A percentile compares a stretch with the other conserved stretches of the same genome.
Evolutionary conservation across 1,140 invertebrate species (phyloP).

Genomic region (Penaeus indicus): DNA sequence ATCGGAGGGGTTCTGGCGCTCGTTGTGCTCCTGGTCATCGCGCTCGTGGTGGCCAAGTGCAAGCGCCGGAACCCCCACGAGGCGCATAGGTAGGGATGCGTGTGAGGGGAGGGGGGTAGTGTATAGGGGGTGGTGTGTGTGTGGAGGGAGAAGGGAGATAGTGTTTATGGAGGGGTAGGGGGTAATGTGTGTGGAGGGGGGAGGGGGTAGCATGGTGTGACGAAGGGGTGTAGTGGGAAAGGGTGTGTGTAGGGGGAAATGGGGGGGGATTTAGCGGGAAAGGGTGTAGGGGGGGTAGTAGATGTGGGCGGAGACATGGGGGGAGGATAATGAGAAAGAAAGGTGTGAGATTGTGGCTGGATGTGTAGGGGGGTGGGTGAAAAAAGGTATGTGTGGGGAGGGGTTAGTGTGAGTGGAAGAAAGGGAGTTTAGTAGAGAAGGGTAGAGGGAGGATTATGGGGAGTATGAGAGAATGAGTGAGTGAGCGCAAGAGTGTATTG

Average conservation of each 20-base stretch:
- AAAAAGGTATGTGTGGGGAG: not conserved
- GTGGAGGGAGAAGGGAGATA: not conserved
- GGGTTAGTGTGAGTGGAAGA: not conserved
- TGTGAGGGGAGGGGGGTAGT: too few relatives aligned
- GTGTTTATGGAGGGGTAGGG: slow-evolving; percentile 3
- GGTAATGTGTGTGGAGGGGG: not conserved
- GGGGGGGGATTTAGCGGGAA: not conserved
- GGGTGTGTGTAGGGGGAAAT: not conserved
- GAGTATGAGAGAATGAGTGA: too few relatives aligned
- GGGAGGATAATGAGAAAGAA: not conserved
- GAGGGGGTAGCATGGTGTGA: not conserved
- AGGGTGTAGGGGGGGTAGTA: not conserved
- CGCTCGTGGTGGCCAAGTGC: slow-evolving; percentile 61
- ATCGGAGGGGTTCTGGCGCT: slow-evolving; percentile 55
- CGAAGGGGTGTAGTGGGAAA: not conserved
- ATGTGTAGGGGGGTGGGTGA: not conserved
- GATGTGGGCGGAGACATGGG: too few relatives aligned
- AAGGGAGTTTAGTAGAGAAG: not conserved
- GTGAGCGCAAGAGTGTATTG: too few relatives aligned
- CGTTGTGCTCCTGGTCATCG: slow-evolving; percentile 50
- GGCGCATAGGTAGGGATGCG: slow-evolving; percentile 33
- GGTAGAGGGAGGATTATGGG: too few relatives aligned
- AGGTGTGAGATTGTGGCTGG: not conserved
- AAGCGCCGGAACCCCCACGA: slow-evolving; percentile 41
- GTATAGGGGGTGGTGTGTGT: slow-evolving; percentile 3